These are phyloP conservation scores for Ceratina australensis DNA, from an alignment of 1,140 invertebrate species.

Conservation along the genomic window DNA sequence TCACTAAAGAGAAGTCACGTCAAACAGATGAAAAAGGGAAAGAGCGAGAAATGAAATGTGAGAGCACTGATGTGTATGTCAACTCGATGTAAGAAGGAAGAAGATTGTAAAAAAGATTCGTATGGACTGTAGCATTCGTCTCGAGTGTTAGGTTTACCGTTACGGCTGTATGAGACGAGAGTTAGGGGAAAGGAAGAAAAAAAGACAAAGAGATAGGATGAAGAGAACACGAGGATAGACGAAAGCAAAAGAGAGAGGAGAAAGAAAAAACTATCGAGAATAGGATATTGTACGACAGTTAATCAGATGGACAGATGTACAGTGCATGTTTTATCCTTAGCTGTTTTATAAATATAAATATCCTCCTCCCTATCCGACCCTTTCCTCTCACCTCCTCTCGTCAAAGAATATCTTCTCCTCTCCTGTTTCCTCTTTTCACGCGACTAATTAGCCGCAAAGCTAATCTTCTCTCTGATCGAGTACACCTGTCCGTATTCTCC, in stretches of 20 bases:
- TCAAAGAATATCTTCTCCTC: slow-evolving; percentile 1
- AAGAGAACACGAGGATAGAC: slow-evolving; percentile 34
- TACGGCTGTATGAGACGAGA: slow-evolving; percentile 17
- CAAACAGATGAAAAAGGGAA: slow-evolving; percentile 29
- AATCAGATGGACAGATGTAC: slow-evolving; percentile 70
- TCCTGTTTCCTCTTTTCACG: slow-evolving; percentile 35
- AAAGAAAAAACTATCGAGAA: slow-evolving; percentile 45
- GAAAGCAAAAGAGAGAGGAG: slow-evolving; percentile 45
- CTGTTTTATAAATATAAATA: slow-evolving; percentile 75
- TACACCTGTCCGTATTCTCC: slow-evolving; percentile 31
- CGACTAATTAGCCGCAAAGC: slow-evolving; percentile 28
- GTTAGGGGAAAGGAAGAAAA: slow-evolving; percentile 18
- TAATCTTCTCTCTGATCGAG: slow-evolving; percentile 45
- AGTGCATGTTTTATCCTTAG: slow-evolving; percentile 77
- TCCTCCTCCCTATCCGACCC: slow-evolving; percentile 59
- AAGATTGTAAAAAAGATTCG: slow-evolving; percentile 12
- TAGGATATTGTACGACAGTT: slow-evolving; percentile 46
- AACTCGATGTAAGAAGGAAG: slow-evolving; percentile 53
- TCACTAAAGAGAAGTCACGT: slow-evolving; percentile 67
- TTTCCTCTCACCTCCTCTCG: slow-evolving; percentile 16
- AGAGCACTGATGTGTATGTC: slow-evolving; percentile 44
- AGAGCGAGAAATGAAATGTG: background rate
- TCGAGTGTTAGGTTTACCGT: slow-evolving; percentile 28
- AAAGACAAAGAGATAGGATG: slow-evolving; percentile 32
- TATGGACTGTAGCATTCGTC: slow-evolving; percentile 19